Conservation (phyloP, 2,888 invertebrate species). For the Hypercompe scribonia region DNA sequence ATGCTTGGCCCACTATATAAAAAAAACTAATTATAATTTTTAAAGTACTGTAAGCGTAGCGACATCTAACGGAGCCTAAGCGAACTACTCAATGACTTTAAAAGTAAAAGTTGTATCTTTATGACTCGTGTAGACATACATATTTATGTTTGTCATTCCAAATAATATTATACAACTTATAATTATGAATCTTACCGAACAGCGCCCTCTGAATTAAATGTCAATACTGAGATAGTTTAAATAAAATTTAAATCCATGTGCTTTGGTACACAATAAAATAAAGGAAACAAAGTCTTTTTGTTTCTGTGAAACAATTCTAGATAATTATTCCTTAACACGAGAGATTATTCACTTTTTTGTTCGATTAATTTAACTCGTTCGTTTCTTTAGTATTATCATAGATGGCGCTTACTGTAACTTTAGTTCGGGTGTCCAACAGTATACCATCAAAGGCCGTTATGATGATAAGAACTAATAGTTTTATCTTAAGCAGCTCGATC, state of each 20-base stretch:
- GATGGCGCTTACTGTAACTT: neutral
- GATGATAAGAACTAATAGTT: no score
- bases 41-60: neutral
- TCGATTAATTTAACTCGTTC: neutral
- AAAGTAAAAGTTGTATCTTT: neutral
- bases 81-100: neutral
- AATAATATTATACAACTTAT: neutral
- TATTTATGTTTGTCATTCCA: neutral
- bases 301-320: neutral
- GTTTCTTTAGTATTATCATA: neutral
- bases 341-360: neutral
- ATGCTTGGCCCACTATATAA: no score
- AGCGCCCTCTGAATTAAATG: neutral
- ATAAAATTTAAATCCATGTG: neutral
- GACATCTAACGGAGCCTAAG: neutral
- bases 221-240: neutral
- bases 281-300: neutral
- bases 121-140: neutral
- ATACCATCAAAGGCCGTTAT: no score
- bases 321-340: neutral
- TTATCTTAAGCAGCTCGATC: no score
- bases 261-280: neutral
- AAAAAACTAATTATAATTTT: neutral
- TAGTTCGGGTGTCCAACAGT: no score
- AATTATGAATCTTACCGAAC: neutral